These are phyloP conservation scores for Lacerta bilineata DNA, from an alignment of 2,797 vertebrate genomes.

Conservation along the genomic window DNA sequence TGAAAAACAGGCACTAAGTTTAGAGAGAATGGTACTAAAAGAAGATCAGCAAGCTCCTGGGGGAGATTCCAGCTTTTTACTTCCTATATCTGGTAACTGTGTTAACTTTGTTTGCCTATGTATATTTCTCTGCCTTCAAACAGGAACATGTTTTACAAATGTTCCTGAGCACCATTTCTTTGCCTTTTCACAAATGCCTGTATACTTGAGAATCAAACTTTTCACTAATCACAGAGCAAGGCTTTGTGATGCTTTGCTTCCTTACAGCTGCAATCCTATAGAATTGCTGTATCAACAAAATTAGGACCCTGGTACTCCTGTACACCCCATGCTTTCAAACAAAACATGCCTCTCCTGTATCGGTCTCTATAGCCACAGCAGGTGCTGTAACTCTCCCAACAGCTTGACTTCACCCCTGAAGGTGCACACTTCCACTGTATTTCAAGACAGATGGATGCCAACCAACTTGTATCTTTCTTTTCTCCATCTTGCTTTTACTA, in stretches of 20 bases:
- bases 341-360: too few relatives aligned
- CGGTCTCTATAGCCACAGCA: too few relatives aligned
- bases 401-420: too few relatives aligned
- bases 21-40: not conserved
- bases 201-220: not conserved
- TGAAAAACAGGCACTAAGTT: not conserved
- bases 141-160: not conserved
- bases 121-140: conserved; percentile 8
- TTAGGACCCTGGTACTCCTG: not conserved
- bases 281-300: not conserved
- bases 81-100: not conserved
- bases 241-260: not conserved
- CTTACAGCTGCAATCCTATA: not conserved
- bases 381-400: too few relatives aligned
- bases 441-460: too few relatives aligned
- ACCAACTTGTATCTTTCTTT: not conserved
- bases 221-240: not conserved
- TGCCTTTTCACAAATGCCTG: not conserved
- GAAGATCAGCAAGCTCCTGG: not conserved
- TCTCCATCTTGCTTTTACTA: not conserved
- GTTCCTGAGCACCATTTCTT: not conserved
- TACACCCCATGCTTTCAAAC: not conserved
- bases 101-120: not conserved
- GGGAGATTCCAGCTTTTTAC: not conserved
- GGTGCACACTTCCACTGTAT: too few relatives aligned